phyloP scores from a whole-genome alignment of 2,797 vertebrate genomes.

The Syncerus caffer region DNA sequence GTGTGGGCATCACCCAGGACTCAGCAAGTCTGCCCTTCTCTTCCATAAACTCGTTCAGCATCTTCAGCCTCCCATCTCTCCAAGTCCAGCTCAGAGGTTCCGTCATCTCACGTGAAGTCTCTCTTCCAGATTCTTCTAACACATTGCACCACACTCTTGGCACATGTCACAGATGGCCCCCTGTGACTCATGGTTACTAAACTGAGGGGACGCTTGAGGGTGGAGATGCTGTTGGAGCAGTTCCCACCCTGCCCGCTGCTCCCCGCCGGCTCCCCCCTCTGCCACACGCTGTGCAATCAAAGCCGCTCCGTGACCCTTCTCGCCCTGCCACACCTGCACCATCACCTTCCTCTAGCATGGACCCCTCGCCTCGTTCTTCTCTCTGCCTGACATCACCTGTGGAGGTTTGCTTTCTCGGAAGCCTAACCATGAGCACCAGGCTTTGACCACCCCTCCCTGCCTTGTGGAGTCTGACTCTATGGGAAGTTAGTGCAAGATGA shows the following conservation, averaged over 20 bases:
- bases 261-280: accelerated
- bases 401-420: neutral
- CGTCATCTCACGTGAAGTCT: neutral
- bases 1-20: accelerated
- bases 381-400: accelerated
- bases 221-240: neutral
- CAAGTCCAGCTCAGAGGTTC: neutral
- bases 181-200: neutral
- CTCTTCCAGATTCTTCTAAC: neutral
- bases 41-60: neutral
- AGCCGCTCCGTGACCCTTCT: accelerated
- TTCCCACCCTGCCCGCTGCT: neutral
- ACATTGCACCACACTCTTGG: neutral
- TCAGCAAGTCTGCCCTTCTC: neutral
- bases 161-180: neutral
- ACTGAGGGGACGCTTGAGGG: too few species aligned
- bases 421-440: neutral
- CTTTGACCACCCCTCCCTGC: too few species aligned
- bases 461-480: neutral
- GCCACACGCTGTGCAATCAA: neutral
- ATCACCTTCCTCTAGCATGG: accelerated
- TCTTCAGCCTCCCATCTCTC: neutral
- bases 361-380: neutral
- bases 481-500: neutral
- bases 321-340: too few species aligned